These are phyloP conservation scores for Notolabrus celidotus DNA, from an alignment of 2,797 vertebrate genomes.

Conservation along the genomic window DNA sequence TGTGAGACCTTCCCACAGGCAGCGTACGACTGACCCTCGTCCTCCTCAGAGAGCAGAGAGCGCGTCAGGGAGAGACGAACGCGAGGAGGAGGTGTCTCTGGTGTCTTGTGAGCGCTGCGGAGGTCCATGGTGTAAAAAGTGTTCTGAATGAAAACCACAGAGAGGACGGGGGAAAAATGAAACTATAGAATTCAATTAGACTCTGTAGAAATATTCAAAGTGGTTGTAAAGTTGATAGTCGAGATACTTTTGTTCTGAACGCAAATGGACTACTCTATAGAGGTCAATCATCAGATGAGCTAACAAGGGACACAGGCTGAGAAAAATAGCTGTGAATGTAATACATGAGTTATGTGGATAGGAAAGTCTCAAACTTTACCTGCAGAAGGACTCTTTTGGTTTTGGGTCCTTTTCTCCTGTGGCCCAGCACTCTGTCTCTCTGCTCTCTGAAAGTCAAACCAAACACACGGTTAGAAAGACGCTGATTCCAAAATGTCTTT, in stretches of 20 bases:
- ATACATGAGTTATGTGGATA: not conserved
- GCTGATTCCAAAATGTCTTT: not conserved
- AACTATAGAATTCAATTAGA: not conserved
- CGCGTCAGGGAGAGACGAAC: conserved; percentile 90
- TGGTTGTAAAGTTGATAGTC: not conserved
- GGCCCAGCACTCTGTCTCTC: conserved; percentile 90
- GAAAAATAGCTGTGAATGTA: not conserved
- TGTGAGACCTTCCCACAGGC: conserved; percentile 35
- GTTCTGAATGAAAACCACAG: conserved; percentile 74
- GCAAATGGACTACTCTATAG: too few species aligned
- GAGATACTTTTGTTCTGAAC: not conserved
- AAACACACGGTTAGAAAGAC: conserved; percentile 44
- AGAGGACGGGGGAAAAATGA: not conserved
- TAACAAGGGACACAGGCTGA: not conserved
- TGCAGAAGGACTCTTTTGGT: conserved; percentile 91
- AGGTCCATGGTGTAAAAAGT: conserved; percentile 94
- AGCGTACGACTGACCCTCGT: conserved; percentile 53
- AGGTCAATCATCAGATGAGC: not conserved
- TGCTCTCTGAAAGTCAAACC: conserved; percentile 88
- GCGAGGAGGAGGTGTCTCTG: conserved; percentile 83
- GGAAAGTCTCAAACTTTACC: conserved; percentile 79
- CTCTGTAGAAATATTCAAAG: not conserved
- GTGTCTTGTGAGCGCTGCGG: conserved; percentile 93
- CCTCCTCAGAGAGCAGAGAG: conserved; percentile 79
- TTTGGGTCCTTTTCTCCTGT: conserved; percentile 93